A percentile compares a stretch with the other conserved stretches of the same genome.
Evolutionary conservation across 1,140 invertebrate species (phyloP).

Genomic region (Tribolium castaneum): DNA sequence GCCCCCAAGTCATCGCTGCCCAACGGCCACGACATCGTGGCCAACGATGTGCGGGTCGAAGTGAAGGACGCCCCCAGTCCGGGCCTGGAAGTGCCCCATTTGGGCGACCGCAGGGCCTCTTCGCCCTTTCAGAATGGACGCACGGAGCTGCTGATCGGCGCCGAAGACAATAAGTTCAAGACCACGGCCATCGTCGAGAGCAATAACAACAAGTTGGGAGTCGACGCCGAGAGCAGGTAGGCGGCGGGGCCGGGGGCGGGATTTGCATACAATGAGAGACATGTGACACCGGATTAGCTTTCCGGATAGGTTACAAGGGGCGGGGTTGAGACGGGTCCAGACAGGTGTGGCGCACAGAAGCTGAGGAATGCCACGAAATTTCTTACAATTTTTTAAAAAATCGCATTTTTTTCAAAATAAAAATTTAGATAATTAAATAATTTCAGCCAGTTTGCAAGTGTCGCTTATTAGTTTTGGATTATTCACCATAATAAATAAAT

Average conservation of each 20-base stretch:
- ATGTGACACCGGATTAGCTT: background rate
- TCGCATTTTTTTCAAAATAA: too few species aligned
- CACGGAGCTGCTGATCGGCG: slow-evolving; percentile 78
- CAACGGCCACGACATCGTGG: slow-evolving; percentile 54
- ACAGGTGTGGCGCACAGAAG: background rate
- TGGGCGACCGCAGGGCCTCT: slow-evolving; percentile 67
- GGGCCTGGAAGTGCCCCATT: slow-evolving; percentile 54
- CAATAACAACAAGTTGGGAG: slow-evolving; percentile 66
- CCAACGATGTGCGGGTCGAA: slow-evolving; percentile 54
- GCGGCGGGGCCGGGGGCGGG: slow-evolving; percentile 49
- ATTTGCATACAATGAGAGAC: slow-evolving; percentile 14
- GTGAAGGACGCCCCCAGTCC: slow-evolving; percentile 43
- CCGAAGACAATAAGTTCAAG: slow-evolving; percentile 70
- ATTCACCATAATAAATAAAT: too few species aligned
- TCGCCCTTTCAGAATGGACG: slow-evolving; percentile 78
- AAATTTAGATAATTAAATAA: too few species aligned
- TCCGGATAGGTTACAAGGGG: background rate
- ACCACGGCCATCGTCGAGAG: slow-evolving; percentile 69
- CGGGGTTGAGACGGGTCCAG: background rate
- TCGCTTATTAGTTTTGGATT: too few species aligned
- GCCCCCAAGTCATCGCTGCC: slow-evolving; percentile 48
- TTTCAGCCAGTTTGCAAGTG: too few species aligned
- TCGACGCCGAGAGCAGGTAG: slow-evolving; percentile 68
- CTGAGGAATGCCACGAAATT: background rate
- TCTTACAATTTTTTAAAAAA: too few species aligned